These are phyloP conservation scores for Dipodomys ordii DNA, from an alignment of 2,113 vertebrate species.

Conservation along the genomic window DNA sequence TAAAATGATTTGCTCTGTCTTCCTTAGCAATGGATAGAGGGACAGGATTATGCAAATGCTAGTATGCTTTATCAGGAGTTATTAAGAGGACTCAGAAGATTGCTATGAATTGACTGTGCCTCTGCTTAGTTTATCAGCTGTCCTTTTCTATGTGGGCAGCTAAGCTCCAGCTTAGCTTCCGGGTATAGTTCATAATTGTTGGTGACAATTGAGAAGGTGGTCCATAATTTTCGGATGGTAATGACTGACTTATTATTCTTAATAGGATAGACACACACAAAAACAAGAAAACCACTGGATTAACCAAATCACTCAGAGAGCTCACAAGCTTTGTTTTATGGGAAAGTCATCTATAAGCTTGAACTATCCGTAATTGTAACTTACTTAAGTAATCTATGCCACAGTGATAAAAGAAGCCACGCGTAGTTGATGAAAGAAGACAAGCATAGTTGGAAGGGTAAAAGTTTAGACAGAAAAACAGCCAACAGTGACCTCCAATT, in stretches of 20 bases:
- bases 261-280: not conserved
- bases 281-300: not conserved
- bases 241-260: constrained; percentile 26
- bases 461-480: not conserved
- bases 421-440: not conserved
- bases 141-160: not conserved
- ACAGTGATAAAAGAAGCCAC: not conserved
- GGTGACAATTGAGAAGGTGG: constrained; percentile 16
- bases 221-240: constrained; percentile 18
- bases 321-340: not conserved
- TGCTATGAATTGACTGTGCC: not conserved
- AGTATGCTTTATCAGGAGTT: not conserved
- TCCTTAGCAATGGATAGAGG: not conserved
- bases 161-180: not conserved
- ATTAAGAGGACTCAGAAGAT: not conserved
- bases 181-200: not conserved
- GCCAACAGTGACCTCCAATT: not conserved
- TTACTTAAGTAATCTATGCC: not conserved
- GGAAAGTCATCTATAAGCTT: not conserved
- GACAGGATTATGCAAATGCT: not conserved
- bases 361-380: not conserved
- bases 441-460: not conserved
- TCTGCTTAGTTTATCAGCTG: not conserved
- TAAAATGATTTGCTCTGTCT: not conserved
- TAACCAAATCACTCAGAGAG: not conserved